Evolutionary conservation across 2,113 vertebrate genomes (phyloP).

Genomic region (Romanogobio albipinnatus): DNA sequence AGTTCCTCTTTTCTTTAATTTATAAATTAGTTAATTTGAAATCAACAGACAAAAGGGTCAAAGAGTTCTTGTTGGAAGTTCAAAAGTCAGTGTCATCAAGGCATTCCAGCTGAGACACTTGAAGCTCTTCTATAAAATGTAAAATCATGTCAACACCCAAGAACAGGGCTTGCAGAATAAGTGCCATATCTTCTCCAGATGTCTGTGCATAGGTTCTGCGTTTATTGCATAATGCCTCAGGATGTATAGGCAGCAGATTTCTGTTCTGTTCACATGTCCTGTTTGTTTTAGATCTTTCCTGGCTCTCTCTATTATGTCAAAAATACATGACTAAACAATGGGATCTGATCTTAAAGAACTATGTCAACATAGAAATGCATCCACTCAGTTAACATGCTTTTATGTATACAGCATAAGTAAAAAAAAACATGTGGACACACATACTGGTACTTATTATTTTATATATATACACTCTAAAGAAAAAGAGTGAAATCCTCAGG

Average conservation of each 20-base stretch:
- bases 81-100: background rate
- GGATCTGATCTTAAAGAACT: slow-evolving; percentile 3
- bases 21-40: slow-evolving; percentile 1
- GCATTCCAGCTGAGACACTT: slow-evolving; percentile 18
- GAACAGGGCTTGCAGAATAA: background rate
- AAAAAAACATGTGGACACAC: background rate
- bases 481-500: slow-evolving; percentile 41
- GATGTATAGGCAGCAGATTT: slow-evolving; percentile 13
- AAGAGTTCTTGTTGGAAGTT: background rate
- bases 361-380: background rate
- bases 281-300: slow-evolving; percentile 46
- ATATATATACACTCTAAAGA: no score
- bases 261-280: slow-evolving; percentile 42
- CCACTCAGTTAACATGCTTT: background rate
- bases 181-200: slow-evolving; percentile 45
- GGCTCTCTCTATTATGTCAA: slow-evolving; percentile 1
- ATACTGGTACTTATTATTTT: no score
- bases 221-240: slow-evolving; percentile 29
- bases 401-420: background rate
- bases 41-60: background rate
- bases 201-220: background rate
- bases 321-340: slow-evolving; percentile 8
- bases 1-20: background rate
- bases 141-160: slow-evolving; percentile 40
- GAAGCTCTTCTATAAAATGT: background rate